These are phyloP conservation scores for Dendropsophus ebraccatus DNA, from an alignment of 2,113 vertebrate species.

Conservation along the genomic window DNA sequence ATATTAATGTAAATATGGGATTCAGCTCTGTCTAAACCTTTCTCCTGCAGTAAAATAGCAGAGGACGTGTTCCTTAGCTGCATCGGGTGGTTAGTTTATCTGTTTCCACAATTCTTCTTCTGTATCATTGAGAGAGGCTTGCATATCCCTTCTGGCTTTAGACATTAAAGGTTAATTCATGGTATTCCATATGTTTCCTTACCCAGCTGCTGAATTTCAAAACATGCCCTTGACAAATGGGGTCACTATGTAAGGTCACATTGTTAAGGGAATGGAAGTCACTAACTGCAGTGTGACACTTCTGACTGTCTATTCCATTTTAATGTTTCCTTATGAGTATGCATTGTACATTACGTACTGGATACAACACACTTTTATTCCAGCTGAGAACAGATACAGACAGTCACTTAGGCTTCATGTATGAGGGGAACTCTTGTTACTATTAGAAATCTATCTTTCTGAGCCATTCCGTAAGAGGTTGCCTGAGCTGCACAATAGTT, in stretches of 20 bases:
- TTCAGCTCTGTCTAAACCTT: background rate
- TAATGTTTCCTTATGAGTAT: constrained; percentile 45
- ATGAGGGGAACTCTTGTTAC: constrained; percentile 37
- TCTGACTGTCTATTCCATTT: constrained; percentile 7
- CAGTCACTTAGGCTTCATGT: constrained; percentile 1
- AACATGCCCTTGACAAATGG: background rate
- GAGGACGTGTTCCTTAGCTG: background rate
- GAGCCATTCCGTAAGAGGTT: constrained; percentile 30
- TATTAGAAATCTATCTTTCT: constrained; percentile 2
- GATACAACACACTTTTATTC: constrained; percentile 19
- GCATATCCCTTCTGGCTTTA: constrained; percentile 46
- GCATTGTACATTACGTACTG: background rate
- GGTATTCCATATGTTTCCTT: constrained; percentile 6
- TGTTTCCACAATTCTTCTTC: constrained; percentile 21
- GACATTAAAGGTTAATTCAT: constrained; percentile 51
- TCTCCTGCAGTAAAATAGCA: background rate
- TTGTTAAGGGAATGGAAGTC: constrained; percentile 39
- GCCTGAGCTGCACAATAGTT: constrained; percentile 19
- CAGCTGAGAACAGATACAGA: constrained; percentile 1
- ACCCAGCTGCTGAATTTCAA: constrained; percentile 4
- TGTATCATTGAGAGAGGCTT: constrained; percentile 29
- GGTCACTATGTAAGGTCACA: background rate
- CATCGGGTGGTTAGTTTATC: constrained; percentile 25
- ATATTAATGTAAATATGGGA: background rate
- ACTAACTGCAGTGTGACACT: background rate